Conservation (phyloP, 53 echinoderm and acorn worm species). For the Luidia sarsii region DNA sequence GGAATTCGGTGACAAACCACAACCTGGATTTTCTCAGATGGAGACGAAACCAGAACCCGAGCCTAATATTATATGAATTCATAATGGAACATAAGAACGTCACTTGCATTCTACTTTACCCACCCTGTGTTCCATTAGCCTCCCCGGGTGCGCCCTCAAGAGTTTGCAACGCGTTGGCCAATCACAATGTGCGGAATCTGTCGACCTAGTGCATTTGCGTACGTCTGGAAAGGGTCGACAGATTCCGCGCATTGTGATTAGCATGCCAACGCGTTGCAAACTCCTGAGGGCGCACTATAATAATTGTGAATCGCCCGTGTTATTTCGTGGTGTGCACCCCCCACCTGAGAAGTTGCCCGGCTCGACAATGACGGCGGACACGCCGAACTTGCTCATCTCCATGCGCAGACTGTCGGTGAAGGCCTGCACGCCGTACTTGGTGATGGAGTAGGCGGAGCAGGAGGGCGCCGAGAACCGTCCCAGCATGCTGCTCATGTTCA, state of each 20-base stretch:
- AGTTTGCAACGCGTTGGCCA: too few relatives aligned
- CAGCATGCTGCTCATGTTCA: slow-evolving; percentile 69
- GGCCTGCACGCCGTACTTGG: slow-evolving; percentile 73
- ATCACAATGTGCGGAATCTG: too few relatives aligned
- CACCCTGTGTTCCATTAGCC: too few relatives aligned
- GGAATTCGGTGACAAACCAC: too few relatives aligned
- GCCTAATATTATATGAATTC: too few relatives aligned
- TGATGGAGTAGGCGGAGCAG: slow-evolving; percentile 62
- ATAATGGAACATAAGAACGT: too few relatives aligned
- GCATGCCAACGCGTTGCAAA: not conserved
- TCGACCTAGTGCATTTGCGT: too few relatives aligned
- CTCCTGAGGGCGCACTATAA: not conserved
- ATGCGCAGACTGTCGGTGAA: slow-evolving; percentile 65
- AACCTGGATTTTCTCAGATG: too few relatives aligned
- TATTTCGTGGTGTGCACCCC: not conserved
- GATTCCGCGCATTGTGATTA: not conserved
- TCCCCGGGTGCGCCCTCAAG: too few relatives aligned
- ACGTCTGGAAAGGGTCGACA: too few relatives aligned
- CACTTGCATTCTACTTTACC: too few relatives aligned
- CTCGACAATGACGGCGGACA: slow-evolving; percentile 63
- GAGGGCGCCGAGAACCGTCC: slow-evolving; percentile 44
- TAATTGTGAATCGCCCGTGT: not conserved
- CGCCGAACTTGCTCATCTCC: slow-evolving; percentile 62
- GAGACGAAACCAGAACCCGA: too few relatives aligned
- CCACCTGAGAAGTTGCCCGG: slow-evolving; percentile 80